Conservation (phyloP, 2,113 vertebrate genomes). For the Sclerurus mexicanus region DNA sequence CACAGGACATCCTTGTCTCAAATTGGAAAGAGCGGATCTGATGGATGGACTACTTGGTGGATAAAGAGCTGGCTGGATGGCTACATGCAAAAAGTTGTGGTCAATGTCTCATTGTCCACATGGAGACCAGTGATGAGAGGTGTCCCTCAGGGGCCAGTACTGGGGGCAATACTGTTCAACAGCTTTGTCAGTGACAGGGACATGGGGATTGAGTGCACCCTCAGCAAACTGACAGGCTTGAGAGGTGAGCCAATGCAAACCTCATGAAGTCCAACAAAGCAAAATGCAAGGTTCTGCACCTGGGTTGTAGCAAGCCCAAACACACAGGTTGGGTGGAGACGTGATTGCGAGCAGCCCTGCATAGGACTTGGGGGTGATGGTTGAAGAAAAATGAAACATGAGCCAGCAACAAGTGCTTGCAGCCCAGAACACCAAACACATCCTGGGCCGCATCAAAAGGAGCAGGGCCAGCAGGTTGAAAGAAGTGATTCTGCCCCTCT, state of each 20-base stretch:
- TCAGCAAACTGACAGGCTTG: neutral
- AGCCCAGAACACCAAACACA: neutral
- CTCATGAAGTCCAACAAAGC: neutral
- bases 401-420: fast-evolving
- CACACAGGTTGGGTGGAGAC: neutral
- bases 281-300: neutral
- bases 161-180: neutral
- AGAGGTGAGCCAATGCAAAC: neutral
- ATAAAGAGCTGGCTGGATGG: neutral
- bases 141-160: neutral
- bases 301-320: neutral
- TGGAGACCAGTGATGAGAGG: neutral
- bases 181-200: neutral
- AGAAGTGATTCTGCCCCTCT: neutral
- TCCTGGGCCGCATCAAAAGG: neutral
- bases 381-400: neutral
- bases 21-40: neutral
- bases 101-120: neutral
- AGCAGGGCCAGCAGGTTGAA: neutral
- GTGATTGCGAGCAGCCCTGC: neutral
- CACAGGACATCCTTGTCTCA: neutral
- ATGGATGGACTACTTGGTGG: neutral
- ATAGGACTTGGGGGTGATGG: neutral
- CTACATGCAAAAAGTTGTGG: neutral
- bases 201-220: fast-evolving